Base-by-base conservation (phyloP, 1,140 invertebrate species). In the Camponotus floridanus region DNA sequence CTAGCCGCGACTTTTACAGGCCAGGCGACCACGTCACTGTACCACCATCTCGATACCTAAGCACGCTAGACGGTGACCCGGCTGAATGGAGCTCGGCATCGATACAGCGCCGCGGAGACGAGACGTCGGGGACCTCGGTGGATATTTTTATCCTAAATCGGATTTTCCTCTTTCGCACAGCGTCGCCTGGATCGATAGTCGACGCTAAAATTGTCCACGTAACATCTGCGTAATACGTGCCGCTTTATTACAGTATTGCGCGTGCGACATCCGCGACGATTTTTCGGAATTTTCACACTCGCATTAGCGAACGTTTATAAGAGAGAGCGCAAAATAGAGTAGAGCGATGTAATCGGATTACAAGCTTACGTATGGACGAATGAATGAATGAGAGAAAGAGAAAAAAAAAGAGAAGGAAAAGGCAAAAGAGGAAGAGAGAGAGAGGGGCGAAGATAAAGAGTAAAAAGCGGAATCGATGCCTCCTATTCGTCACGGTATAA, bases 401-500 rank as follows among this genome's bases (percentile, higher is more conserved):
- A 33, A 7, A 18, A 42, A 3, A 8, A n/a, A 8, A 31, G 31
- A 26, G 36, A 33, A 18, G n/a, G 65, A 68, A 18, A 36, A 7
- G n/a, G 11, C 31, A 39, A 45, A 2, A 45, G 36, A 4, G 48
- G 33, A 18, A 80, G 62, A 80, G 67, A 59, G 36, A 9, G 42
- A 64, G 62, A 15, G 62, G 42, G 45, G 55, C n/a, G 33, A 59
- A 59, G 33, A 74, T 42, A 73, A 74, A 64, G 51, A 36, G 67
- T 51, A 73, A 73, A 73, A 45, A 73, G 68, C 64, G 76, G 85
- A 80, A 89, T 89, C 87, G 85, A 67, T 78, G 39, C 15, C 42
- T 45, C 51, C 87, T 89, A 88, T 89, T 86, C 83, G 83, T 89
- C 87, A 81, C 68, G 87, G 76, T 64, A 86, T 88, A 84, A 89